phyloP scores from a whole-genome alignment of 2,888 invertebrate species.

The Lasioglossum pauxillum region DNA sequence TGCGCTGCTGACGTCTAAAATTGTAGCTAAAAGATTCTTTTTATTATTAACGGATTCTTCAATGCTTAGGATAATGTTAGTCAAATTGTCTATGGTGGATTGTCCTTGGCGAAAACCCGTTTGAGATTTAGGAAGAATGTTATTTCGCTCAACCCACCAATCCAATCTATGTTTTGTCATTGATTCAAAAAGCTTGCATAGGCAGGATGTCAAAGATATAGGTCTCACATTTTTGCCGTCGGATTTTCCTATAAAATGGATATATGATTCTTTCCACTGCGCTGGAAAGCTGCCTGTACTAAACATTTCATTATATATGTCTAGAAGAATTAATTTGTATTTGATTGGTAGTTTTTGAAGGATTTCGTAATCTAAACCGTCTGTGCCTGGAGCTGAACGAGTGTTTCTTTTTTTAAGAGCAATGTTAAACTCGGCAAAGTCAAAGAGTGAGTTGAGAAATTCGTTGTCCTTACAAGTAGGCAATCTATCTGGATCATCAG shows the following conservation, averaged over 20 bases:
- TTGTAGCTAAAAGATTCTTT: neutral
- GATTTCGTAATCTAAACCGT: conserved; percentile 10
- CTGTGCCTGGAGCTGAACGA: neutral
- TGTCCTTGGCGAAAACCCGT: no score
- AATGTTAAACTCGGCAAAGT: neutral
- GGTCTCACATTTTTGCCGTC: no score
- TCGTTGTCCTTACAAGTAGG: neutral
- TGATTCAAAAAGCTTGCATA: no score
- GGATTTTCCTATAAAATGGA: no score
- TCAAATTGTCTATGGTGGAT: conserved; percentile 41
- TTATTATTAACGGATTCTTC: conserved; percentile 15
- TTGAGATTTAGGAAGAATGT: no score
- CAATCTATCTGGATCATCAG: neutral
- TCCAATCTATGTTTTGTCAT: no score
- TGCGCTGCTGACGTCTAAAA: neutral
- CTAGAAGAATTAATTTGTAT: neutral
- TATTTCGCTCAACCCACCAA: no score
- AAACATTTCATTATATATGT: neutral
- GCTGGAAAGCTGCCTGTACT: no score
- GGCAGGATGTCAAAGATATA: no score
- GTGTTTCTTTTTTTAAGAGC: neutral
- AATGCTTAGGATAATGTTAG: conserved; percentile 35
- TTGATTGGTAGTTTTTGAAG: neutral
- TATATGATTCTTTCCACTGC: no score
- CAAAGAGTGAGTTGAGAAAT: neutral